Conservation (phyloP, 2,113 vertebrate genomes). For the Athene cunicularia region DNA sequence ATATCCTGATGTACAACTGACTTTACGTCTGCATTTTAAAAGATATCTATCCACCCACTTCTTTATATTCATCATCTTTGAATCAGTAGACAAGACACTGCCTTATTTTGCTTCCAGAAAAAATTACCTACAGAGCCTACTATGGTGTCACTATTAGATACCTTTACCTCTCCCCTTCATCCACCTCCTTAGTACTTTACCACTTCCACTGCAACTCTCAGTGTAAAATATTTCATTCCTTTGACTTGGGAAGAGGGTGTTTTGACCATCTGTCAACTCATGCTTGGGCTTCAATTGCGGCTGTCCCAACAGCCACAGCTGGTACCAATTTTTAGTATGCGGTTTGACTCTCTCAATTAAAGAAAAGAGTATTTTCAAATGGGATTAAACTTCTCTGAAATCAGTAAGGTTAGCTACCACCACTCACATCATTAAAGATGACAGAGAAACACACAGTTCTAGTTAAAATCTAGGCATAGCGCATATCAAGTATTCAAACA, state of each 20-base stretch:
- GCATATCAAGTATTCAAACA: neutral
- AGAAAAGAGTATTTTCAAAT: neutral
- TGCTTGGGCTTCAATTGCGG: neutral
- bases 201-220: neutral
- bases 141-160: neutral
- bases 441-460: neutral
- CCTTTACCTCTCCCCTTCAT: neutral
- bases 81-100: neutral
- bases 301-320: neutral
- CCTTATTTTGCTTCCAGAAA: neutral
- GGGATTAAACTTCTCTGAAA: neutral
- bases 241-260: neutral
- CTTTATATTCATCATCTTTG: neutral
- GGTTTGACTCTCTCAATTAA: neutral
- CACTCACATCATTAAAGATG: neutral
- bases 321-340: neutral
- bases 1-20: slow-evolving; percentile 7
- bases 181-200: neutral
- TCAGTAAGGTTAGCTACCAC: neutral
- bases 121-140: neutral
- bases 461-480: neutral
- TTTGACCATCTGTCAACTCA: neutral
- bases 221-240: neutral
- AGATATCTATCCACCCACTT: neutral
- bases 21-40: slow-evolving; percentile 29